phyloP scores from a whole-genome alignment of 1,140 invertebrate genomes.

The Calycopis cecrops region DNA sequence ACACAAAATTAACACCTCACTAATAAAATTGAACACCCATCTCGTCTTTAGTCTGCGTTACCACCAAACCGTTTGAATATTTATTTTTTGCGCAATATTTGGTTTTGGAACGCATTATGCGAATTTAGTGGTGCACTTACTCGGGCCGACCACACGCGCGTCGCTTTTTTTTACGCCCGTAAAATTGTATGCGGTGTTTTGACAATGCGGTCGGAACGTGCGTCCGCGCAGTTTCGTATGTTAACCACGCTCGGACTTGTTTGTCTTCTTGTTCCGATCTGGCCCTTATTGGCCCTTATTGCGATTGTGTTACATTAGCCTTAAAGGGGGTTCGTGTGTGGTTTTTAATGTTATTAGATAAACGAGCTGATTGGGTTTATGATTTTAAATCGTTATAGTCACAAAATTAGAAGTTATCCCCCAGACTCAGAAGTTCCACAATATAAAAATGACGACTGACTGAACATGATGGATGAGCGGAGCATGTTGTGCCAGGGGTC shows the following conservation, averaged over 20 bases:
- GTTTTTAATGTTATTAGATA: no score
- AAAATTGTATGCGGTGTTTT: constrained; percentile 69
- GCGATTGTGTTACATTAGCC: constrained; percentile 2
- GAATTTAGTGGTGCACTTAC: constrained; percentile 49
- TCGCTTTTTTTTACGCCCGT: constrained; percentile 33
- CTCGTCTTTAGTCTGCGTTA: not conserved
- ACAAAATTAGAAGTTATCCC: no score
- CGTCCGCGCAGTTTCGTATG: constrained; percentile 51
- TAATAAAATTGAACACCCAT: not conserved
- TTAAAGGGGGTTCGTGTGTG: not conserved
- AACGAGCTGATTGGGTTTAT: no score
- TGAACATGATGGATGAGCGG: no score
- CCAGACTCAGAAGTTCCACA: no score
- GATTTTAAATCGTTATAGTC: no score
- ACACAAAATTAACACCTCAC: not conserved
- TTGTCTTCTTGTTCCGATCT: constrained; percentile 38
- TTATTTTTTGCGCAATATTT: constrained; percentile 41
- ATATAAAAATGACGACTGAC: no score
- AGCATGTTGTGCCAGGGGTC: no score
- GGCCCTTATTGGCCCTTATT: constrained; percentile 7
- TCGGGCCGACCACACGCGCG: constrained; percentile 59
- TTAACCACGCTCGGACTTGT: constrained; percentile 53
- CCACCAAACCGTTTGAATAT: constrained; percentile 58
- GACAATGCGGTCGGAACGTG: constrained; percentile 61
- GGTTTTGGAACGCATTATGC: constrained; percentile 48